These are phyloP conservation scores for Ornithoptera priamus DNA, from an alignment of 2,888 invertebrate species.

Conservation along the genomic window DNA sequence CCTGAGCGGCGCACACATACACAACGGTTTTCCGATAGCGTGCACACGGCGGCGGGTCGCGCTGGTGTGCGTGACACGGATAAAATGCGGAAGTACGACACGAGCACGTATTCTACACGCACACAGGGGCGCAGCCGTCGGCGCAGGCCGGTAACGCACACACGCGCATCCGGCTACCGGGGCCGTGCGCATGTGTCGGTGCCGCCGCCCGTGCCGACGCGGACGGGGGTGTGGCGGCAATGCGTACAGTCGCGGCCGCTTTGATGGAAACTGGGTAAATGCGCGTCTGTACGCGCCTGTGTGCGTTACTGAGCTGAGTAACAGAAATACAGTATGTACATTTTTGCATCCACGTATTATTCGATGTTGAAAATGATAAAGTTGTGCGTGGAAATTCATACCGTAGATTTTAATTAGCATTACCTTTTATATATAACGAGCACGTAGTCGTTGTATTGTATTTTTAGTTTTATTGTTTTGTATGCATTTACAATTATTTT, in stretches of 20 bases:
- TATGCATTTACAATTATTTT: too few species aligned
- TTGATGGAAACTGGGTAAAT: constrained; percentile 45
- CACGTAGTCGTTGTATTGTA: too few species aligned
- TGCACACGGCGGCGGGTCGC: constrained; percentile 24
- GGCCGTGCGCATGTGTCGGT: constrained; percentile 49
- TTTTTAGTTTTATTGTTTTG: too few species aligned
- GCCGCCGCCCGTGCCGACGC: constrained; percentile 57
- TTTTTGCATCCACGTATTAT: not conserved
- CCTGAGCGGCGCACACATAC: constrained; percentile 48
- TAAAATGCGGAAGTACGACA: constrained; percentile 72
- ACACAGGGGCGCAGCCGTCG: constrained; percentile 44
- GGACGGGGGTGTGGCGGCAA: constrained; percentile 58
- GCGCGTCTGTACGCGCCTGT: constrained; percentile 42
- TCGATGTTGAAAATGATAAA: too few species aligned
- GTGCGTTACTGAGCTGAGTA: constrained; percentile 42
- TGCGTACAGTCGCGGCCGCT: constrained; percentile 43
- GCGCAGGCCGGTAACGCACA: constrained; percentile 49
- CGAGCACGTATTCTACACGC: constrained; percentile 71
- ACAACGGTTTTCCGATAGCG: constrained; percentile 32
- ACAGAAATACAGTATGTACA: constrained; percentile 25
- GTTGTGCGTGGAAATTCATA: too few species aligned
- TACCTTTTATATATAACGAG: too few species aligned
- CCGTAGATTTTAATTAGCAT: too few species aligned
- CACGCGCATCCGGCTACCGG: constrained; percentile 46
- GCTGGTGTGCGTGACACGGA: constrained; percentile 63